These are phyloP conservation scores for Labeo calbasu DNA, from an alignment of 2,797 vertebrate genomes.

Conservation along the genomic window DNA sequence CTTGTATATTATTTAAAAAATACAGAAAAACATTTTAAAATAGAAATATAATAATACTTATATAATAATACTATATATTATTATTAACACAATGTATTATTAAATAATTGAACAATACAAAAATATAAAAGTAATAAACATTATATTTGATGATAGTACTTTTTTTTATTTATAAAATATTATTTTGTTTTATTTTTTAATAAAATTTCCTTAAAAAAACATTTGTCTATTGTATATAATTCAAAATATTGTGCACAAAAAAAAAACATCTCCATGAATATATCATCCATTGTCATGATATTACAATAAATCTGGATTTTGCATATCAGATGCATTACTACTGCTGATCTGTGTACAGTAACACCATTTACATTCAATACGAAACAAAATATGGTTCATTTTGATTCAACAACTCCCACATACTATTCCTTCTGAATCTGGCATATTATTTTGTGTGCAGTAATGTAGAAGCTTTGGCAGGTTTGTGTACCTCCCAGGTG, in stretches of 20 bases:
- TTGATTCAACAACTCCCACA: background rate
- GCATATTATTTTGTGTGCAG: background rate
- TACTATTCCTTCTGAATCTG: background rate
- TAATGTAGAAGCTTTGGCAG: background rate
- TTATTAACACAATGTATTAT: background rate
- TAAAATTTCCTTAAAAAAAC: background rate
- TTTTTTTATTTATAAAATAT: no score
- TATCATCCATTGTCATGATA: background rate
- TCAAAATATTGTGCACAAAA: background rate
- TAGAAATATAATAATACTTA: no score
- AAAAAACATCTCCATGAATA: background rate
- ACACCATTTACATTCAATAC: background rate
- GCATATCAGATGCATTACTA: background rate
- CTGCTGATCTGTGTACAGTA: background rate
- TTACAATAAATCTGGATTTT: no score
- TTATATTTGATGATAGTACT: background rate
- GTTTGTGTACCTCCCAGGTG: conserved; percentile 82
- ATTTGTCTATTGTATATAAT: background rate
- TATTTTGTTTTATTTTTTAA: no score
- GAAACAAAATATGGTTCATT: background rate
- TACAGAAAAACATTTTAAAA: no score
- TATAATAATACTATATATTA: background rate
- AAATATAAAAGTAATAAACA: background rate
- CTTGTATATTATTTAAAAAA: no score
- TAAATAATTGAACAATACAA: background rate